Conservation (phyloP, 2,113 vertebrate genomes). For the Tragulus kanchil region DNA sequence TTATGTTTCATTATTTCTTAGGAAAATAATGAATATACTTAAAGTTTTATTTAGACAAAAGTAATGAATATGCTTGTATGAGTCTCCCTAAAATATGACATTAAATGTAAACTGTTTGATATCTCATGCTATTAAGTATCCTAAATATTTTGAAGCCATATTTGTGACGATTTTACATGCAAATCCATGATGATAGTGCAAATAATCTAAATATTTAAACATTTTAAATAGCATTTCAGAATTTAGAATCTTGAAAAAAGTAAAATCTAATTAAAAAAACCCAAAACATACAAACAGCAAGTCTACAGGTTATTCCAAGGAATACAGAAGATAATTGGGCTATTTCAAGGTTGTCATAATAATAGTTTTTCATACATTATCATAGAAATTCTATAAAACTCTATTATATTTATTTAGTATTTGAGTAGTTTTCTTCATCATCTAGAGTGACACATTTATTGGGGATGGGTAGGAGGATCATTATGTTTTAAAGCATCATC, state of each 20-base stretch:
- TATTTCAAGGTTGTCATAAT: background rate
- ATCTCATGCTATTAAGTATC: slow-evolving; percentile 5
- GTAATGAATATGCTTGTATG: slow-evolving; percentile 7
- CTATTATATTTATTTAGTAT: background rate
- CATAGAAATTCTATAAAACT: background rate
- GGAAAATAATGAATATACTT: slow-evolving; percentile 23
- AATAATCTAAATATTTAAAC: slow-evolving; percentile 35
- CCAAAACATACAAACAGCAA: background rate
- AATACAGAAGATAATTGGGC: background rate
- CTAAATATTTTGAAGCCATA: slow-evolving; percentile 40
- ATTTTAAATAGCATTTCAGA: slow-evolving; percentile 45
- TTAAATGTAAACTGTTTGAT: background rate
- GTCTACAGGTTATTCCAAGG: background rate
- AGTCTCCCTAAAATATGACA: background rate
- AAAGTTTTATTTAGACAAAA: slow-evolving; percentile 35
- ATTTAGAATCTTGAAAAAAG: slow-evolving; percentile 18
- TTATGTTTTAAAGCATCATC: background rate
- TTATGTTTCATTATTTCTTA: background rate
- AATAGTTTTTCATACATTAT: background rate
- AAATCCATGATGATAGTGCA: background rate
- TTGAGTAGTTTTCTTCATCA: background rate
- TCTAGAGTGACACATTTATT: background rate
- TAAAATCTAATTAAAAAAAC: background rate
- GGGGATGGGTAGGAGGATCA: background rate
- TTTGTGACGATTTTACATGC: slow-evolving; percentile 12